Evolutionary conservation across 2,113 vertebrate genomes (phyloP).

Genomic region (Meriones unguiculatus): DNA sequence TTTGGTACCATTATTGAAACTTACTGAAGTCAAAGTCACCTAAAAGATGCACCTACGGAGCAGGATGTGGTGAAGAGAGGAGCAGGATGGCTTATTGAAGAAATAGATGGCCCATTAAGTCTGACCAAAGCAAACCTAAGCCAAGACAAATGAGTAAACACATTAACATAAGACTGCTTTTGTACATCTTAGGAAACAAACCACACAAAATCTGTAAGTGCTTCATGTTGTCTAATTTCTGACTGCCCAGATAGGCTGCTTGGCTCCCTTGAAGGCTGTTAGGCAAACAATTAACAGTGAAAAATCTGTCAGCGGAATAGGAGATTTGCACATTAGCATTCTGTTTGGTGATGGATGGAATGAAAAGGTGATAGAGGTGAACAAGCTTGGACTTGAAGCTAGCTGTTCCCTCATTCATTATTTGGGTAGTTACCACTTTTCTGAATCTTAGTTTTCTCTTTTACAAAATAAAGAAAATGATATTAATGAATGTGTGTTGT

Average conservation of each 20-base stretch:
- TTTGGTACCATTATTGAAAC: not conserved
- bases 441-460: not conserved
- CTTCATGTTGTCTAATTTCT: not conserved
- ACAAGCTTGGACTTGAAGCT: not conserved
- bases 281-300: not conserved
- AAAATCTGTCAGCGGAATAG: not conserved
- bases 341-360: not conserved
- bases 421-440: not conserved
- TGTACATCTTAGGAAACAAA: not conserved
- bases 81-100: not conserved
- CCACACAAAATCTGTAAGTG: not conserved
- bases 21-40: not conserved
- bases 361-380: not conserved
- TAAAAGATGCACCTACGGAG: not conserved
- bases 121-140: conserved; percentile 33
- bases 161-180: not conserved
- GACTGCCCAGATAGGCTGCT: not conserved
- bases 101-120: not conserved
- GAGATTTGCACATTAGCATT: not conserved
- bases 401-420: not conserved
- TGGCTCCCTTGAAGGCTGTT: not conserved
- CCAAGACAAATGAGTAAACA: conserved; percentile 21
- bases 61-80: not conserved
- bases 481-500: not conserved
- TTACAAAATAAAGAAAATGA: not conserved